phyloP scores from a whole-genome alignment of 2,797 vertebrate genomes.

The Champsocephalus gunnari region DNA sequence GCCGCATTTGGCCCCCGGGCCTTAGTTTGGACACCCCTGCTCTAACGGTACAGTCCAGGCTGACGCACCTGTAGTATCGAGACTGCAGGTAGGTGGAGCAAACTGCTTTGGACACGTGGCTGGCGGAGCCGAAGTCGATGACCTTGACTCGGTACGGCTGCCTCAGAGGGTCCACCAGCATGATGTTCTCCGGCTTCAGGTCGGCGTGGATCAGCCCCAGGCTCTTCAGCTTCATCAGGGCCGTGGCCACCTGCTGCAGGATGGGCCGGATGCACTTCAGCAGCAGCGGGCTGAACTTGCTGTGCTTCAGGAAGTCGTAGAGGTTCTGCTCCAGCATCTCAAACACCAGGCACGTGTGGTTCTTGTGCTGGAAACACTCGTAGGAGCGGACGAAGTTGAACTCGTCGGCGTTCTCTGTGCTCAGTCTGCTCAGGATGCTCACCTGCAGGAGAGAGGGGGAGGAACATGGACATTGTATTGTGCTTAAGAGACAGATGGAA shows the following conservation, averaged over 20 bases:
- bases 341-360: slow-evolving; percentile 99
- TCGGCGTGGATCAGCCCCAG: slow-evolving; percentile 97
- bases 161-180: slow-evolving; percentile 95
- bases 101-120: slow-evolving; percentile 97
- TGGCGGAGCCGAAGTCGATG: slow-evolving; percentile 98
- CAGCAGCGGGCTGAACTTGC: slow-evolving; percentile 97
- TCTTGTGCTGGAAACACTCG: slow-evolving; percentile 99
- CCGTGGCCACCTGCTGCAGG: slow-evolving; percentile 96
- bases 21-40: no score
- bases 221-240: slow-evolving; percentile 97
- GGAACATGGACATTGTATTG: neutral
- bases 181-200: slow-evolving; percentile 98
- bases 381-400: slow-evolving; percentile 99
- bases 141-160: slow-evolving; percentile 98
- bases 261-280: slow-evolving; percentile 97
- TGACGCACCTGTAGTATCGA: slow-evolving; percentile 93
- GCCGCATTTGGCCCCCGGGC: no score
- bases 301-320: slow-evolving; percentile 98
- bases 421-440: slow-evolving; percentile 96
- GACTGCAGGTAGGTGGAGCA: slow-evolving; percentile 99
- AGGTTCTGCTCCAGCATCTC: slow-evolving; percentile 99
- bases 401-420: slow-evolving; percentile 97
- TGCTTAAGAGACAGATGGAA: no score
- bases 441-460: slow-evolving; percentile 80
- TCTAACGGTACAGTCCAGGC: neutral